Base-by-base conservation (phyloP, 2,888 invertebrate genomes). In the Fissipunctia ypsillon region DNA sequence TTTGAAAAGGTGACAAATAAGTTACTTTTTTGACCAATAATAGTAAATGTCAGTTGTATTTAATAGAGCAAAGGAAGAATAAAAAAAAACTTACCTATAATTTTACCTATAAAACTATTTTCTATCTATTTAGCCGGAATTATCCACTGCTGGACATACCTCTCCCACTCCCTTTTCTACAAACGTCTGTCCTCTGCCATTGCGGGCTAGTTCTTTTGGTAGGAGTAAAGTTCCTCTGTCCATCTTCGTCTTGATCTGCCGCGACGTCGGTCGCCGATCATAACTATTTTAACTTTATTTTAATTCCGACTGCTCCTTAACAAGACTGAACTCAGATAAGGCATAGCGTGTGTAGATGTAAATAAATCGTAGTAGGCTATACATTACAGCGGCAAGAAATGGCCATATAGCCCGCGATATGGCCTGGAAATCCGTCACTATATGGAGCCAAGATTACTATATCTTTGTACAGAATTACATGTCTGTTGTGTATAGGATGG, bases 301-400 rank as follows among this genome's bases (percentile, higher is more conserved):
- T 50, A 14, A 64, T 43, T 31, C 19, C 28, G 5, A 64, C 64
- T 73, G 28, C 10, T 31, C 48, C 35, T 56, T 48, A 35, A 43
- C 35, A n/a, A 3, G 16, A 59, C 19, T 38, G 22, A 41, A 19
- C 31, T 35, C 14, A 54, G 41, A 41, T 50, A 50, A 43, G 64
- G 41, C 41, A 22, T 50, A 48, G 61, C 54, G 38, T 54, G 45
- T 35, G 54, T 61, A 54, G 64, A 60, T 38, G 81, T 65, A 76
- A 69, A 83, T 83, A 78, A 80, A 80, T 83, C 75, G 76, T 35
- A 22, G 52, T 41, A 28, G 57, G 22, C 66, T 76, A 74, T 84
- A 73, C 57, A 71, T 84, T 65, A 75, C n/a, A 6, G 14, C 4
- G 61, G 61, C 63, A 65, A 76, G 74, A 72, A 78, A 84, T 67